phyloP scores from a whole-genome alignment of 1,140 invertebrate species.

The Drosophila trapezifrons region DNA sequence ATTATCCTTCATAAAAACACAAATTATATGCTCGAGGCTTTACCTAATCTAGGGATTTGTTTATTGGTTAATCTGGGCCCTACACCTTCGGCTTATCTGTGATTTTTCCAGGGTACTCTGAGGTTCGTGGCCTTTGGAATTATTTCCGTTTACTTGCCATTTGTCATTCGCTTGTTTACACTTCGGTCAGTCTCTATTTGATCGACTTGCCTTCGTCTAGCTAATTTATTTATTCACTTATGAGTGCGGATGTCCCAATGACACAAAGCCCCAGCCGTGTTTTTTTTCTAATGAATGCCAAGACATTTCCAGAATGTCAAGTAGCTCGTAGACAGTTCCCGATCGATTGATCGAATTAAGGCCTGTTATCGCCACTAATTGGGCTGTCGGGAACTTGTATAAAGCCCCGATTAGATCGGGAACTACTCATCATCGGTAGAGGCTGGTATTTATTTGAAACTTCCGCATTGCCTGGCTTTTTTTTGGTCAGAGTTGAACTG shows the following conservation, averaged over 20 bases:
- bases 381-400: neutral
- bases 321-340: neutral
- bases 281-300: neutral
- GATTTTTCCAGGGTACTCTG: neutral
- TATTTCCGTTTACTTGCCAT: constrained; percentile 3
- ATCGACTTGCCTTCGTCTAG: constrained; percentile 30
- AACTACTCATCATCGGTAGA: constrained; percentile 20
- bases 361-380: constrained; percentile 20
- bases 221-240: constrained; percentile 31
- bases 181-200: constrained; percentile 8
- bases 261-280: neutral
- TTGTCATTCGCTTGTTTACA: constrained; percentile 27
- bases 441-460: neutral
- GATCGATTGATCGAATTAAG: constrained; percentile 41
- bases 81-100: neutral
- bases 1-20: neutral
- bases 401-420: neutral
- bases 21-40: no score
- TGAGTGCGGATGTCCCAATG: constrained; percentile 32
- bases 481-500: constrained; percentile 10
- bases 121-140: neutral
- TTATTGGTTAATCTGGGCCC: no score
- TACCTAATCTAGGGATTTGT: no score
- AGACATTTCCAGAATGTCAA: constrained; percentile 25
- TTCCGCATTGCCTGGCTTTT: constrained; percentile 24